Evolutionary conservation across 2,888 invertebrate genomes (phyloP), one percentile per base, ranked within the genome.

Genomic region (Odontomyia ornata): DNA sequence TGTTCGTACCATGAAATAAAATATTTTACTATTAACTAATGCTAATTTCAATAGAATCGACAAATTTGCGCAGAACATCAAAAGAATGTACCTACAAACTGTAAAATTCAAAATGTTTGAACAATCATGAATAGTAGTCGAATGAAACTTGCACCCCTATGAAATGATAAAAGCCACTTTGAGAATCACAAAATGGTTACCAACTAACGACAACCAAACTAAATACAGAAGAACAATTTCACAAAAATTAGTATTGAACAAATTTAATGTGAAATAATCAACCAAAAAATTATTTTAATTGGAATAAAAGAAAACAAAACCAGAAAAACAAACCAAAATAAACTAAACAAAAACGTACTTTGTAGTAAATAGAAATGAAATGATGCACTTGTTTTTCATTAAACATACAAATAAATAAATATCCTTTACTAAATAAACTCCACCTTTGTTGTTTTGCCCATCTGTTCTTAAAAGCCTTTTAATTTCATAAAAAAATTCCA

Each of bases 311-410:
- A 9, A 36, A 9, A 36, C 3, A 9, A 36, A 36, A 9, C 62
- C 21, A 79, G 73, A 60, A 57, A 67, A 75, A 76, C 52, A 52
- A 78, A 67, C 77, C 77, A 76, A 3, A 36, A 36, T 36, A 36
- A 36, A 36, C 36, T 36, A 36, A 36, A 9, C 36, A 36, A 36
- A n/a, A 36, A 36, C 36, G 36, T 36, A 36, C 36, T 36, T 79
- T 80, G 78, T 79, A 79, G 75, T 78, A 80, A 79, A 78, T 75
- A 65, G 79, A 77, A 82, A 82, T 79, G 75, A 76, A 78, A 79
- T 79, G 69, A 81, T 80, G 80, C 81, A 82, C 80, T 82, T 83
- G 81, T 83, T 83, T 83, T 83, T 81, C 82, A 83, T 81, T 62
- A n/a, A 64, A 36, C 76, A 60, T 69, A 62, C 56, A 73, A 73